phyloP scores from a whole-genome alignment of 1,140 invertebrate genomes.

The Microplitis demolitor region DNA sequence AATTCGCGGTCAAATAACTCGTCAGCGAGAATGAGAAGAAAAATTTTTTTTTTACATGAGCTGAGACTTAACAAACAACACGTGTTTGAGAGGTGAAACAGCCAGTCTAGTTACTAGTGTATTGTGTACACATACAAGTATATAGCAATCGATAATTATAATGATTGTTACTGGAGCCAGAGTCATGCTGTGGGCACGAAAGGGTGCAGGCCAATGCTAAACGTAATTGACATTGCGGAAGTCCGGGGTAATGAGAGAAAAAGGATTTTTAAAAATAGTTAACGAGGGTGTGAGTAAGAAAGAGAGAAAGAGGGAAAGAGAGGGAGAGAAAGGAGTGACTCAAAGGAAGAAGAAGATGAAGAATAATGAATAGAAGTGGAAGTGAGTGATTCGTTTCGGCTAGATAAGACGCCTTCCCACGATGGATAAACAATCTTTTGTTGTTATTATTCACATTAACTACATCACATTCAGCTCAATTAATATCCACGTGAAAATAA shows the following conservation, averaged over 20 bases:
- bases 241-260: slow-evolving; percentile 31
- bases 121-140: neutral
- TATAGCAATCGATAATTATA: slow-evolving; percentile 23
- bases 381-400: slow-evolving; percentile 30
- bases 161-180: slow-evolving; percentile 26
- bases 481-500: no score
- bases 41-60: no score
- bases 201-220: slow-evolving; percentile 25
- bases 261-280: neutral
- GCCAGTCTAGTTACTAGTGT: neutral
- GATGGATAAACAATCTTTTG: slow-evolving; percentile 22
- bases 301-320: neutral
- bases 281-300: neutral
- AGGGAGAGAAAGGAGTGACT: slow-evolving; percentile 11
- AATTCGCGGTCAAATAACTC: slow-evolving; percentile 7
- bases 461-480: no score
- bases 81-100: neutral
- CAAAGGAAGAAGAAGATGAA: neutral
- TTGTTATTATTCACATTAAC: neutral
- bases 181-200: slow-evolving; percentile 31
- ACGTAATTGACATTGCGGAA: slow-evolving; percentile 37
- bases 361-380: slow-evolving; percentile 23
- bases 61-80: no score
- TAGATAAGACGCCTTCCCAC: slow-evolving; percentile 22
- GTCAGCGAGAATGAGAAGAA: neutral